Percentiles rank a stretch among this genome's conserved stretches.
Evolutionary conservation across 2,797 vertebrate species (phyloP).

Genomic region (Acipenser oxyrinchus): DNA sequence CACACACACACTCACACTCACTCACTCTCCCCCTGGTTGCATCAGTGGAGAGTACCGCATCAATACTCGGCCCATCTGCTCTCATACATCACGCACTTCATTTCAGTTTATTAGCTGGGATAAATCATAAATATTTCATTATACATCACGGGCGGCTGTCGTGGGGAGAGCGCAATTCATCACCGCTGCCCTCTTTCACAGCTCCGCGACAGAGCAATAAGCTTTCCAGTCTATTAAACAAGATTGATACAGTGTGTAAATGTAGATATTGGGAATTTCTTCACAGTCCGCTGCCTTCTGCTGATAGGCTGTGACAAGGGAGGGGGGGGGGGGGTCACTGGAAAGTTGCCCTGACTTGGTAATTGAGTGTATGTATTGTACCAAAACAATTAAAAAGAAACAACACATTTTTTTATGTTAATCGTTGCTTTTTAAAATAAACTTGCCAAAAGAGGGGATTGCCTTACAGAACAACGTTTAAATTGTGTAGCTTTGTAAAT

Average conservation of each 20-base stretch:
- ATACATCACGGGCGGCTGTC: slow-evolving; percentile 70
- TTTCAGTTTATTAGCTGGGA: slow-evolving; percentile 89
- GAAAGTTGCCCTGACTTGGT: slow-evolving; percentile 37
- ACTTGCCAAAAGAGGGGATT: too few relatives aligned
- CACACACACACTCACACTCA: slow-evolving; percentile 36
- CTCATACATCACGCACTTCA: slow-evolving; percentile 82
- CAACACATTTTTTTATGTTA: too few relatives aligned
- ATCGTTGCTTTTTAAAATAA: too few relatives aligned
- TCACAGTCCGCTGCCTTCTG: slow-evolving; percentile 67
- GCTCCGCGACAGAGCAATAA: slow-evolving; percentile 60
- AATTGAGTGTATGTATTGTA: slow-evolving; percentile 41
- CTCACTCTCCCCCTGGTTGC: slow-evolving; percentile 20
- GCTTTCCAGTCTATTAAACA: slow-evolving; percentile 88
- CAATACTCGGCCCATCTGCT: slow-evolving; percentile 81
- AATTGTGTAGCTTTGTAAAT: too few relatives aligned
- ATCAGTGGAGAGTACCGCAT: slow-evolving; percentile 38
- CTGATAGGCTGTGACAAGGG: slow-evolving; percentile 53
- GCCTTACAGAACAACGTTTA: too few relatives aligned
- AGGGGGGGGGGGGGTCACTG: slow-evolving; percentile 32
- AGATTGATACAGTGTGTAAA: slow-evolving; percentile 85
- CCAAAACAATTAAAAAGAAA: neutral
- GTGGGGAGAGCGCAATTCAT: slow-evolving; percentile 77
- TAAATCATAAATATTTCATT: slow-evolving; percentile 96
- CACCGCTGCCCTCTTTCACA: slow-evolving; percentile 67
- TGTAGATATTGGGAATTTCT: slow-evolving; percentile 81